Evolutionary conservation across 2,113 vertebrate species (phyloP).

Genomic region (Sebastes schlegelii): DNA sequence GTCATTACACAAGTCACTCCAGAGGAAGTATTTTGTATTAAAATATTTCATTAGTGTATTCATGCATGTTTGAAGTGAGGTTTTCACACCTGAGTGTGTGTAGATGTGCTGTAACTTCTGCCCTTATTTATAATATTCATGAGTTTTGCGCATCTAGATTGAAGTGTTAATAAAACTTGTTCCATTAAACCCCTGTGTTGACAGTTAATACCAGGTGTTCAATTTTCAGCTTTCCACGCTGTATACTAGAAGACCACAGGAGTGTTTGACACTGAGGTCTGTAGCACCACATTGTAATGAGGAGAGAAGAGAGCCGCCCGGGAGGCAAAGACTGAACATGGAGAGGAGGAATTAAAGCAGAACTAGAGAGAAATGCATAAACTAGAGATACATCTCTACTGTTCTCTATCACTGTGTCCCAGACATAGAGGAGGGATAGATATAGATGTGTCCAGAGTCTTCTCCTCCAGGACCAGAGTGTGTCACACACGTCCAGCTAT

Average conservation of each 20-base stretch:
- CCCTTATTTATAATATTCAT: not conserved
- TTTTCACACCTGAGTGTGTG: not conserved
- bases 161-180: not conserved
- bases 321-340: not conserved
- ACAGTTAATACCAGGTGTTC: not conserved
- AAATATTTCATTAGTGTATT: not conserved
- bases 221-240: not conserved
- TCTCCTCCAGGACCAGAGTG: not conserved
- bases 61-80: not conserved
- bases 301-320: not conserved
- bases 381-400: not conserved
- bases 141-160: no score
- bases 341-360: not conserved
- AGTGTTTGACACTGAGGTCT: not conserved
- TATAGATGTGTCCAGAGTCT: not conserved
- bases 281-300: not conserved
- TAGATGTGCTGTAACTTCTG: not conserved
- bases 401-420: not conserved
- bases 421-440: not conserved
- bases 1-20: no score
- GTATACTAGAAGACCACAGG: not conserved
- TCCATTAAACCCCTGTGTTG: not conserved
- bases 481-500: constrained; percentile 3
- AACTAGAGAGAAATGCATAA: not conserved
- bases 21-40: not conserved